phyloP scores from a whole-genome alignment of 2,888 invertebrate species.

The Euplagia quadripunctaria region DNA sequence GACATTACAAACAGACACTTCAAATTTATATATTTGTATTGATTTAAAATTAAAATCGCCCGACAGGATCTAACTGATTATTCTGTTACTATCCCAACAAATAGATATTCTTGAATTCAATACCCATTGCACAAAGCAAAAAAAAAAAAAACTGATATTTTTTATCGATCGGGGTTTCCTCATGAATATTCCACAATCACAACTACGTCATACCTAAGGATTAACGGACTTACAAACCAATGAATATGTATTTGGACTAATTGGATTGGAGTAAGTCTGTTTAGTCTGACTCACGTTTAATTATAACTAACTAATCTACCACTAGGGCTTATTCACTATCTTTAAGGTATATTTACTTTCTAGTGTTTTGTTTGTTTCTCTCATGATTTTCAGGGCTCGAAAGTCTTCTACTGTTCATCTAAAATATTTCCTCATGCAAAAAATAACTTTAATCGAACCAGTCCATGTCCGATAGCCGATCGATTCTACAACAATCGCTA shows the following conservation, averaged over 20 bases:
- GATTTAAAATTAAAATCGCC: neutral
- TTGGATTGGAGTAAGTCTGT: slow-evolving; percentile 30
- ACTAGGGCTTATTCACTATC: neutral
- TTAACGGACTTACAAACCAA: slow-evolving; percentile 33
- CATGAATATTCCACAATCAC: slow-evolving; percentile 31
- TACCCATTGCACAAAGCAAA: neutral
- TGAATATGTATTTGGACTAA: slow-evolving; percentile 37
- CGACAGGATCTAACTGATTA: neutral
- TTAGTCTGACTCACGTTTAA: slow-evolving; percentile 20
- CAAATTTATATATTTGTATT: no score
- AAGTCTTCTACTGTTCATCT: neutral
- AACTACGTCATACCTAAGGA: slow-evolving; percentile 29
- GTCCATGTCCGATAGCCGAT: no score
- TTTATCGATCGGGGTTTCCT: slow-evolving; percentile 15
- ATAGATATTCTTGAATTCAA: neutral
- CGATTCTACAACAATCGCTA: no score
- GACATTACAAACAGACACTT: no score
- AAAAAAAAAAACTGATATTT: neutral
- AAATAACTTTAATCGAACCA: no score
- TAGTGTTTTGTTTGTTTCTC: neutral
- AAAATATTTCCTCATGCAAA: neutral
- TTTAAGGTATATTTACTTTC: neutral
- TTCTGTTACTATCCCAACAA: neutral
- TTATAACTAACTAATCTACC: neutral
- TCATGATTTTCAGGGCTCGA: neutral